phyloP scores from a whole-genome alignment of 1,140 invertebrate species.

The Philopotamus ludificatus region DNA sequence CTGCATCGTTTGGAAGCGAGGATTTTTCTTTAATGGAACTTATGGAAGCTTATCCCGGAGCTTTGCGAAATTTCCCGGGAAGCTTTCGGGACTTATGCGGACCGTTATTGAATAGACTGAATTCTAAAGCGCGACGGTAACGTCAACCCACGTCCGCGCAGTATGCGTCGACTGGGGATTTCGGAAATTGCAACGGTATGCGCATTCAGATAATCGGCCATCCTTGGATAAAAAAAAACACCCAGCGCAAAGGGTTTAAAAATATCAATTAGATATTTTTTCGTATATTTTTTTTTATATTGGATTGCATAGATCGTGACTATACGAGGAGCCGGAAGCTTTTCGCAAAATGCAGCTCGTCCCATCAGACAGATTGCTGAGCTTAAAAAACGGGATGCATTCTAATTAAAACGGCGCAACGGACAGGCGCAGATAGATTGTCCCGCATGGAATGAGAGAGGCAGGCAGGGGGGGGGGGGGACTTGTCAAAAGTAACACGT shows the following conservation, averaged over 20 bases:
- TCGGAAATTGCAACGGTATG: neutral
- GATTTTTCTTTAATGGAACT: slow-evolving; percentile 34
- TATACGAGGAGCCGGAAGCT: no score
- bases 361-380: neutral
- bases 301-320: no score
- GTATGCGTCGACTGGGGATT: no score
- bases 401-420: neutral
- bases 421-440: neutral
- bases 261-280: neutral
- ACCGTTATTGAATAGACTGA: slow-evolving; percentile 19
- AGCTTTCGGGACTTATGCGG: slow-evolving; percentile 14
- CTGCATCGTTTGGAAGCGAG: slow-evolving; percentile 24
- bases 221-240: neutral
- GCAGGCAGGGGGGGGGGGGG: no score
- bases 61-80: slow-evolving; percentile 13
- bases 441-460: neutral
- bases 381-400: neutral
- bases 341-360: no score
- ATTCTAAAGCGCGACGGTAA: neutral
- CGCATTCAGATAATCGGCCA: neutral
- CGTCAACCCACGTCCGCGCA: neutral
- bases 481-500: no score
- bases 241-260: neutral
- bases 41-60: slow-evolving; percentile 26
- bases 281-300: no score